Evolutionary conservation across 2,797 vertebrate genomes (phyloP), one percentile per base, ranked within the genome.

Genomic region (Lateolabrax maculatus): DNA sequence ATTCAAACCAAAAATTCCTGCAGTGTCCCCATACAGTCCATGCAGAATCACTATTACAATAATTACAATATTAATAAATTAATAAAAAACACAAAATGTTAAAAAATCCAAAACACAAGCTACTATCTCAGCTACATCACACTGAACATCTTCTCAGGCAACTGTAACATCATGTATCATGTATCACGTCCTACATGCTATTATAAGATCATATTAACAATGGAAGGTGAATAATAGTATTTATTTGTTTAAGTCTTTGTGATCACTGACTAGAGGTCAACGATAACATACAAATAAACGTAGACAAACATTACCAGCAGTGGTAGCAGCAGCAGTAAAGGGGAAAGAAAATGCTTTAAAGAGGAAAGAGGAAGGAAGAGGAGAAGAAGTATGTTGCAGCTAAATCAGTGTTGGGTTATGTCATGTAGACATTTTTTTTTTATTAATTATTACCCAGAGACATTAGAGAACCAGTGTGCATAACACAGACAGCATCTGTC

Each of bases 401-500:
- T 39, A 8, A 58, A 58, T 56, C 27, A 56, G 19, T 53, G 31
- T 65, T 37, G 52, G 64, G 29, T 55, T 63, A 63, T 67, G 34
- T 61, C 51, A 62, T 52, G 73, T 64, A 46, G 71, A 79, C 21
- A 21, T 43, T 75, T 34, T 85, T 43, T 75, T 34, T 85, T 79
- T 61, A 72, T 87, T 79, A 77, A 80, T 87, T 86, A 77, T 81
- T 81, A 77, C 71, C 62, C 48, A 78, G 66, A 84, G 75, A 87
- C 72, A 71, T 78, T 27, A 62, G 75, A 80, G 84, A 80, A 68
- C n/a, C 75, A 25, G 79, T 53, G 55, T 62, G 56, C 72, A 25
- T 63, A 85, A 83, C 58, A 27, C 72, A 73, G 68, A 81, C 52
- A 72, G 84, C 88, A 89, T 89, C 88, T 86, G 88, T 84, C 77